Percentiles rank a stretch among this genome's conserved stretches.
Conservation (phyloP, 2,113 vertebrate species). For the Panthera leo region DNA sequence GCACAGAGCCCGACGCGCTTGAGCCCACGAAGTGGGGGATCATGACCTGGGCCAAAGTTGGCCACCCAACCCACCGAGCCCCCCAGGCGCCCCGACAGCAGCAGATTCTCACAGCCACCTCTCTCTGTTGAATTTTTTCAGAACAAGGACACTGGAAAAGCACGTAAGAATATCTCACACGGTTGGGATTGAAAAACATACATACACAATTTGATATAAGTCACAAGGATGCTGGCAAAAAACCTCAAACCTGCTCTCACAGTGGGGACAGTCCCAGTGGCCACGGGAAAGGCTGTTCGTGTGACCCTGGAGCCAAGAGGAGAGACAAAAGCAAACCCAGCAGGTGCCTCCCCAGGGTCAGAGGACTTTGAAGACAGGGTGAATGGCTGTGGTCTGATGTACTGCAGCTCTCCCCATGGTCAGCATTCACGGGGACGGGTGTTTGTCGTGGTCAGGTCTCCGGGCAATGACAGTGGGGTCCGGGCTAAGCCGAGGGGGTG, state of each 20-base stretch:
- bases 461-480: rapidly evolving
- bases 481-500: rapidly evolving
- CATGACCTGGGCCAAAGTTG: too few relatives aligned
- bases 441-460: not conserved
- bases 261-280: not conserved
- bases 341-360: rapidly evolving
- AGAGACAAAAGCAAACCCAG: not conserved
- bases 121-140: rapidly evolving
- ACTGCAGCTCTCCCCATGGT: not conserved
- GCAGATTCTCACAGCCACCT: rapidly evolving
- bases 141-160: not conserved
- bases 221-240: not conserved
- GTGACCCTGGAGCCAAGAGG: not conserved
- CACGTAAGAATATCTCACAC: rapidly evolving
- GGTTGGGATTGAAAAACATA: not conserved
- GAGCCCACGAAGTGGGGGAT: too few relatives aligned
- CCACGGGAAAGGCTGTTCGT: not conserved
- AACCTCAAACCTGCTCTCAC: not conserved
- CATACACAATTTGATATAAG: not conserved
- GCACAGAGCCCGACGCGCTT: too few relatives aligned
- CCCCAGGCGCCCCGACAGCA: too few relatives aligned
- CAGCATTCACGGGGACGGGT: rapidly evolving
- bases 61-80: too few relatives aligned
- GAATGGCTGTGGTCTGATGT: rapidly evolving
- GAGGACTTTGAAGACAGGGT: not conserved